Conservation (phyloP, 2,797 vertebrate species). For the Sebastes diploproa region DNA sequence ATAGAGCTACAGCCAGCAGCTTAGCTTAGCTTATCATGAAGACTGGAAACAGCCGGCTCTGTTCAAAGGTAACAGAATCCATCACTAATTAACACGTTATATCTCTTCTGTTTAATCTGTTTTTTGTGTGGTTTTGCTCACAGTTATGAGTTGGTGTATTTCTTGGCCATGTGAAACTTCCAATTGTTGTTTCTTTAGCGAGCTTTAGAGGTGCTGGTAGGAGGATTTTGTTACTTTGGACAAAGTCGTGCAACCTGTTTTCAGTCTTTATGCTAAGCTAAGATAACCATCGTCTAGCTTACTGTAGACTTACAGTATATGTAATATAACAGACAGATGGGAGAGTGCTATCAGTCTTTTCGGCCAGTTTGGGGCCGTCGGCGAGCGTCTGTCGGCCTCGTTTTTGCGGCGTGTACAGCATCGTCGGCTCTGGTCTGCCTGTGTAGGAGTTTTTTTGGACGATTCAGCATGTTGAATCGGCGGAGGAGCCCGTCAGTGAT, state of each 20-base stretch:
- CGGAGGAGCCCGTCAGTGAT: too few relatives aligned
- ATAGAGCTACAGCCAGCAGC: background rate
- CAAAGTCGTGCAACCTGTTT: background rate
- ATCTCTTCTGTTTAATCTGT: background rate
- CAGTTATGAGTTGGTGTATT: background rate
- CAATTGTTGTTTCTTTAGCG: background rate
- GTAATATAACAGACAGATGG: background rate
- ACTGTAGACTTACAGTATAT: background rate
- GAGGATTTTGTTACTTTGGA: background rate
- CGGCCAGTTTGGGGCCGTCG: too few relatives aligned
- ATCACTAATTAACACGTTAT: background rate
- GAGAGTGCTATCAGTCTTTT: background rate
- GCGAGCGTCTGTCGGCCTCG: too few relatives aligned
- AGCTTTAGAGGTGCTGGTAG: background rate
- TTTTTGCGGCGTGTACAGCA: too few relatives aligned
- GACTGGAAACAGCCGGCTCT: background rate
- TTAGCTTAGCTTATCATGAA: background rate
- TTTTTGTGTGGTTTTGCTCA: background rate
- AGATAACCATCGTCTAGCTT: background rate
- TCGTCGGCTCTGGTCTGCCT: too few relatives aligned
- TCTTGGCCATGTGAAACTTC: background rate
- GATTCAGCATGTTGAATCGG: too few relatives aligned
- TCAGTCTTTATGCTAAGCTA: background rate
- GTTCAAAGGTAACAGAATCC: background rate
- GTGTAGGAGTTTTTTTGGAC: rapidly evolving